These are phyloP conservation scores for Apodemia hepburni DNA, from an alignment of 2,888 invertebrate genomes.

Conservation along the genomic window DNA sequence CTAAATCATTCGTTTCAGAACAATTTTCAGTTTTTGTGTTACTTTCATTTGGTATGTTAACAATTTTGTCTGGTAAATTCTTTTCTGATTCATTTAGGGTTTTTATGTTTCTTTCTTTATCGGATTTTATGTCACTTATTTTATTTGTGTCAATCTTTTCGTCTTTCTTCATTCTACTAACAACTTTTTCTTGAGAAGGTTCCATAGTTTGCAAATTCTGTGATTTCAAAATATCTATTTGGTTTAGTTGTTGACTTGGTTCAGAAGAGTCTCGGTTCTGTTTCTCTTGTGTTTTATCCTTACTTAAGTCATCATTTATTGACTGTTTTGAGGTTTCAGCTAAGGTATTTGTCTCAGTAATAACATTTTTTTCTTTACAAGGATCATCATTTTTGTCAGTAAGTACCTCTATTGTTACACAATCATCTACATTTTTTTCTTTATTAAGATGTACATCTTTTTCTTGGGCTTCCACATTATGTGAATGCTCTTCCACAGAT, in stretches of 20 bases:
- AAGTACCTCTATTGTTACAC: conserved; percentile 19
- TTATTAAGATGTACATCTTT: conserved; percentile 22
- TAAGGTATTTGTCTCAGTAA: neutral
- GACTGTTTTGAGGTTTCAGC: neutral
- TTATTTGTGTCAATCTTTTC: neutral
- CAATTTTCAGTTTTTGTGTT: neutral
- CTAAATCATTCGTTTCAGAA: neutral
- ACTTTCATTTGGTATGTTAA: neutral
- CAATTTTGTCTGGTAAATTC: neutral
- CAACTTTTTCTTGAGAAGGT: neutral
- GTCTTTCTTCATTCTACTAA: neutral
- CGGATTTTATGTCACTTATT: neutral
- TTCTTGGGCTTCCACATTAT: conserved; percentile 18
- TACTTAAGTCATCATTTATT: conserved; percentile 16
- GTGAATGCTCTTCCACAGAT: conserved; percentile 4
- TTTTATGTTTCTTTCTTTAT: neutral
- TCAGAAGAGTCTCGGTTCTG: neutral
- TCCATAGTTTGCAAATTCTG: neutral
- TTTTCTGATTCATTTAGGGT: neutral
- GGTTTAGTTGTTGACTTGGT: conserved; percentile 7
- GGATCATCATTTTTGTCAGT: conserved; percentile 20
- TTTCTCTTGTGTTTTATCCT: neutral
- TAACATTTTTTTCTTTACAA: conserved; percentile 21
- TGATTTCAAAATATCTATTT: neutral
- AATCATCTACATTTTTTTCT: conserved; percentile 16